These are phyloP conservation scores for Eulithis testata DNA, from an alignment of 2,888 invertebrate species.

Conservation along the genomic window DNA sequence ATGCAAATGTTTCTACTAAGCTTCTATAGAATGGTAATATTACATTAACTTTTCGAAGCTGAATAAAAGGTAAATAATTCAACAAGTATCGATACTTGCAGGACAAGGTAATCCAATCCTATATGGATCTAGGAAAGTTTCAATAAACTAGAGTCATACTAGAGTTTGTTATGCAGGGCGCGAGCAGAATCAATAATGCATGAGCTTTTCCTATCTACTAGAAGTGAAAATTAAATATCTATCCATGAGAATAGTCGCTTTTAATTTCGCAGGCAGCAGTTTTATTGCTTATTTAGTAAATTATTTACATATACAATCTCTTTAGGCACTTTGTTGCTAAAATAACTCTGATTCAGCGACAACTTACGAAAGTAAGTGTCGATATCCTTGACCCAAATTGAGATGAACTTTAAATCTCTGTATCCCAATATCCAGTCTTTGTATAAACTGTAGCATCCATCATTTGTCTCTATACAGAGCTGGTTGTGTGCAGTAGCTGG, in stretches of 20 bases:
- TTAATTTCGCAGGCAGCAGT: conserved; percentile 5
- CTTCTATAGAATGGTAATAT: conserved; percentile 13
- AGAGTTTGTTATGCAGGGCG: too few relatives aligned
- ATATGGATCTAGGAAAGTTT: not conserved
- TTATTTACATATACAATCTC: conserved; percentile 7
- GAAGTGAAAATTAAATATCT: not conserved
- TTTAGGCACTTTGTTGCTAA: conserved; percentile 11
- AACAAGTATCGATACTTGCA: conserved; percentile 4
- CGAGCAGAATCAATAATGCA: not conserved
- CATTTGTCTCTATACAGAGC: conserved; percentile 34
- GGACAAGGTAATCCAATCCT: conserved; percentile 1
- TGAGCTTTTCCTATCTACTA: too few relatives aligned
- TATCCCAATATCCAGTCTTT: conserved; percentile 27
- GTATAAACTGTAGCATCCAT: conserved; percentile 33
- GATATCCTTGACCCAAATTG: conserved; percentile 38
- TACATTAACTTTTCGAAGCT: not conserved
- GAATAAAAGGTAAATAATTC: conserved; percentile 7
- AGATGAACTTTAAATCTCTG: conserved; percentile 32
- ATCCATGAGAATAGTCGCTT: not conserved
- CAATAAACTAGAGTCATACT: not conserved
- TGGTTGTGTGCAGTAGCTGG: conserved; percentile 40
- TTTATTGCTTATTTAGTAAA: not conserved
- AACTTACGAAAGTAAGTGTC: conserved; percentile 21
- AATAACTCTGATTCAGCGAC: conserved; percentile 13
- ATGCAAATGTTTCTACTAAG: conserved; percentile 13